Base-by-base conservation (phyloP, 2,113 vertebrate genomes). In the Trachemys scripta region DNA sequence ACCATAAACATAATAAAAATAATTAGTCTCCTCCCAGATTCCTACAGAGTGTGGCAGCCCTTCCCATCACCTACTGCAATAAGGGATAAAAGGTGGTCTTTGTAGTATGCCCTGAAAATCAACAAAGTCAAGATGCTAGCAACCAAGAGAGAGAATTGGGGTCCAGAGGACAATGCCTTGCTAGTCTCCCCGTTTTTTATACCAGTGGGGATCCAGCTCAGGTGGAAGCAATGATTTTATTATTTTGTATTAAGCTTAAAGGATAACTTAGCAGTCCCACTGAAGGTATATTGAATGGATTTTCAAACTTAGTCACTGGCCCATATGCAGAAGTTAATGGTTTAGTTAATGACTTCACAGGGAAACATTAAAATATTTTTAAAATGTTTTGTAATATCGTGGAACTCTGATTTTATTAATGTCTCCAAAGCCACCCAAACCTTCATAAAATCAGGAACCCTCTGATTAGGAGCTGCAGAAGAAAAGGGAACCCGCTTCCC, bases 161-260 rank as follows among this genome's bases (percentile, higher is more conserved):
- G 25, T 82, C n/a, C 9, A 31, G 27, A 62, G 57, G 57, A 35
- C 49, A 75, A 92, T 6, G 80, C 38, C 6, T 20, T 38, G 9
- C 4, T 47, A 1, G 2, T 11, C 8, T 31, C 57, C 31, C 16
- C 0, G 13, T 29, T 42, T 20, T 42, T 17, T 7, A 0, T 0
- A 12, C 38, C 2, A 1, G 1, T 2, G 1, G 24, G 29, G 5
- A 1, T 24, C 45, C 1, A 0, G 10, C 3, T 31, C 50, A 27
- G 38, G 17, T 47, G 38, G 20, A 12, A 56, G 20, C 49, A 59
- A 78, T 45, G 8, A 3, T 1, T 11, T 59, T 53, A 20, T 89
- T 88, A 50, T 75, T 82, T 25, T 62, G 65, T 82, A 50, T 29
- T 76, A 29, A 0, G 0, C 49, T 42, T 31, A 47, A 45, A 27